Evolutionary conservation across 2,113 vertebrate genomes (phyloP).

Genomic region (Corythoichthys haematopterus): DNA sequence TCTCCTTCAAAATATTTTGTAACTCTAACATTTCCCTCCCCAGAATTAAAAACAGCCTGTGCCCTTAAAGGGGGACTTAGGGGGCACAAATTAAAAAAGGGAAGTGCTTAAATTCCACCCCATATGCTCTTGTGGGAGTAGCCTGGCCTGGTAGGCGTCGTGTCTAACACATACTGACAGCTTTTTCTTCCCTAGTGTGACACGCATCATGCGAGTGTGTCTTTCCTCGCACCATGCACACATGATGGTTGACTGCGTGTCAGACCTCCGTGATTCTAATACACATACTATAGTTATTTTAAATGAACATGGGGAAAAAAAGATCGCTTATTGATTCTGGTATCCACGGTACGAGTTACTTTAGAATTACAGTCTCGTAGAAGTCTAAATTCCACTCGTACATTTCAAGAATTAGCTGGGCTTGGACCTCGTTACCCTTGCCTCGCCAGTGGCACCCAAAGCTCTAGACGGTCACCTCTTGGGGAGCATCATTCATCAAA

Average conservation of each 20-base stretch:
- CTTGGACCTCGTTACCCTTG: no score
- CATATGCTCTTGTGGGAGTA: conserved; percentile 29
- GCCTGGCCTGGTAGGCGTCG: conserved; percentile 36
- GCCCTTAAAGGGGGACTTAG: not conserved
- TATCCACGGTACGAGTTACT: no score
- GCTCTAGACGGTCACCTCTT: no score
- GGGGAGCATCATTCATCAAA: no score
- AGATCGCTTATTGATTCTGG: no score
- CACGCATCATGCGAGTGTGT: conserved; percentile 25
- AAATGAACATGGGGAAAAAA: no score
- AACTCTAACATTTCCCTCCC: conserved; percentile 9
- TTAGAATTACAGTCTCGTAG: no score
- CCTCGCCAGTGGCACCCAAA: no score
- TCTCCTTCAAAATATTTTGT: not conserved
- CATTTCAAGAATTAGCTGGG: no score
- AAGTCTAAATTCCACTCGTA: no score
- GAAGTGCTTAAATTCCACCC: conserved; percentile 43
- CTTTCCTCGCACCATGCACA: not conserved
- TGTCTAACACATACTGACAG: conserved; percentile 37
- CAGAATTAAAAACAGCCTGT: conserved; percentile 16
- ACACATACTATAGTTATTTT: no score
- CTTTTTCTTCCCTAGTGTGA: conserved; percentile 23
- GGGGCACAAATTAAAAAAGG: conserved; percentile 31
- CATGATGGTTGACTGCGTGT: conserved; percentile 56
- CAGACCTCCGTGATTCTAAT: no score